Conservation (phyloP, 2,113 vertebrate genomes). For the Limnothrissa miodon region DNA sequence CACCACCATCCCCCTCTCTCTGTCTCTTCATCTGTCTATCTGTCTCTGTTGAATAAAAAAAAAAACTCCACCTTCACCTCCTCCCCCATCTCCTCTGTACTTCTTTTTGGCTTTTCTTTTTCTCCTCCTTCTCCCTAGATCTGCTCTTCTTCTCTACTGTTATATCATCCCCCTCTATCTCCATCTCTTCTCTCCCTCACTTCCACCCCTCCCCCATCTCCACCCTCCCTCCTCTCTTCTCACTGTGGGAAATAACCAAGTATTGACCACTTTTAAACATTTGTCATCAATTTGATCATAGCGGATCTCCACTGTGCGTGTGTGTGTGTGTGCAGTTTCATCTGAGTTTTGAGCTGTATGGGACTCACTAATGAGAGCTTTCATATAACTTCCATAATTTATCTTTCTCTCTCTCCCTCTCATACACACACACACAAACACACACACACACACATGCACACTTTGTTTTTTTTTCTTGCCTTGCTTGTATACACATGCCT, state of each 20-base stretch:
- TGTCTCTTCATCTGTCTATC: background rate
- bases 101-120: background rate
- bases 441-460: background rate
- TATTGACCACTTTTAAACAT: slow-evolving; percentile 10
- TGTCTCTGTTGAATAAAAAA: background rate
- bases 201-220: background rate
- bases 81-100: background rate
- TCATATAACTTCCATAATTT: background rate
- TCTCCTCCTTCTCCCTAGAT: background rate
- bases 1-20: background rate
- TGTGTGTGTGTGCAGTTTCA: background rate
- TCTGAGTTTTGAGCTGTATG: background rate
- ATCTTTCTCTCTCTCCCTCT: background rate
- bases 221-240: background rate
- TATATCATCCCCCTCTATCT: background rate
- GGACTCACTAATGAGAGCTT: background rate
- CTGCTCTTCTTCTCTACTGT: background rate
- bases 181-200: background rate
- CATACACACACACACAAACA: background rate
- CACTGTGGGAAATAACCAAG: background rate
- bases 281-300: background rate
- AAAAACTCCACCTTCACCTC: no score
- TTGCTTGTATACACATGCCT: slow-evolving; percentile 27
- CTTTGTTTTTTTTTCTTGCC: background rate
- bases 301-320: background rate